Percentiles rank a stretch among this genome's conserved stretches.
phyloP scores from a whole-genome alignment of 2,888 invertebrate genomes.

The Nomada goodeniana region DNA sequence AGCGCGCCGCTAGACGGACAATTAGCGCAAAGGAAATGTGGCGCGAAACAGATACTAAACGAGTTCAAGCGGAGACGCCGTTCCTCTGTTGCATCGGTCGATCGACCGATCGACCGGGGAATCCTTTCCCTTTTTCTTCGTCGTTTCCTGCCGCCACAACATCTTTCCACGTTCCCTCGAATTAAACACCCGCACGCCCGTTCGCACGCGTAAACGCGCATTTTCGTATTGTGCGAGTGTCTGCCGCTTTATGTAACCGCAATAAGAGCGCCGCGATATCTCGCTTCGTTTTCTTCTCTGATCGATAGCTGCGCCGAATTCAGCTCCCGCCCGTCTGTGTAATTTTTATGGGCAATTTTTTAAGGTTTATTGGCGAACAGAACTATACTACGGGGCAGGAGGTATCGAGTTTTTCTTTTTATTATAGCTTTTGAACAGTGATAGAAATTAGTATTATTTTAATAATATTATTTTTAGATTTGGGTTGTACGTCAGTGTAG shows the following conservation, averaged over 20 bases:
- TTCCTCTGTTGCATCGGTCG: constrained; percentile 47
- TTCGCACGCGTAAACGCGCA: constrained; percentile 11
- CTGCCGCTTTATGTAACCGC: constrained; percentile 30
- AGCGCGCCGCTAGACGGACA: constrained; percentile 26
- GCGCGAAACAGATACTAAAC: constrained; percentile 52
- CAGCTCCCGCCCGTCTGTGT: neutral
- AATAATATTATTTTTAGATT: no score
- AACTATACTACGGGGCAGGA: no score
- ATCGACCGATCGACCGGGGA: constrained; percentile 30
- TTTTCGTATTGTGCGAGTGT: constrained; percentile 14
- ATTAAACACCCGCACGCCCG: constrained; percentile 44
- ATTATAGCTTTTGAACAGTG: no score
- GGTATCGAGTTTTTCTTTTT: no score
- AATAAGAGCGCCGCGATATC: constrained; percentile 1
- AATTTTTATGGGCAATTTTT: no score
- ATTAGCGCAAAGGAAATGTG: constrained; percentile 48
- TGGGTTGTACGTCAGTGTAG: no score
- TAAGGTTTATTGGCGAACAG: no score
- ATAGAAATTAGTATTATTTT: no score
- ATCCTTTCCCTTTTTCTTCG: constrained; percentile 68
- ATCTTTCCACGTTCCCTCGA: constrained; percentile 60
- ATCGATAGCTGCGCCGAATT: no score
- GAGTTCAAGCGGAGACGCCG: constrained; percentile 38
- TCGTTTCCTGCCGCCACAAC: constrained; percentile 49
- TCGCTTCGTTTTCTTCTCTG: neutral